phyloP scores from a whole-genome alignment of 53 echinoderm and acorn worm genomes.

The Zoroaster sp. region DNA sequence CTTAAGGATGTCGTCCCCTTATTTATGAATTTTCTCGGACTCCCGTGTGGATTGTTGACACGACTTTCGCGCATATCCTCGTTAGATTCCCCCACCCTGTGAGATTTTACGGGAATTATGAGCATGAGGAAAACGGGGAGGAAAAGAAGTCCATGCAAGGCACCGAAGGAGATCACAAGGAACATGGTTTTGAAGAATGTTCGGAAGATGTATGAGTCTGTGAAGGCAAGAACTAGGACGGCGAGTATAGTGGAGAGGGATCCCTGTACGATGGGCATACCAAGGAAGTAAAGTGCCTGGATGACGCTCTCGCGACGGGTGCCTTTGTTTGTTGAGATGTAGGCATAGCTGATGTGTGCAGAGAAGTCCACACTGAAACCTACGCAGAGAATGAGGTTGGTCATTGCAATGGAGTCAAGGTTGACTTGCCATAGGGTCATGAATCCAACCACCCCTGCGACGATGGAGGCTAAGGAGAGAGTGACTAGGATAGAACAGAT shows the following conservation, averaged over 20 bases:
- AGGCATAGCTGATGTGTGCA: slow-evolving; percentile 90
- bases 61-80: too few species aligned
- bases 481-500: slow-evolving; percentile 81
- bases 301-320: slow-evolving; percentile 71
- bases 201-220: slow-evolving; percentile 81
- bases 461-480: slow-evolving; percentile 75
- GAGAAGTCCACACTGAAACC: slow-evolving; percentile 97
- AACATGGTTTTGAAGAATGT: slow-evolving; percentile 95
- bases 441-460: slow-evolving; percentile 79
- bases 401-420: slow-evolving; percentile 89
- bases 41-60: too few species aligned
- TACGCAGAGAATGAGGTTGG: slow-evolving; percentile 91
- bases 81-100: too few species aligned
- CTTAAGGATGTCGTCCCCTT: too few species aligned
- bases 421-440: slow-evolving; percentile 86
- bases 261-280: slow-evolving; percentile 65
- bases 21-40: too few species aligned
- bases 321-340: slow-evolving; percentile 62
- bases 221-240: slow-evolving; percentile 66
- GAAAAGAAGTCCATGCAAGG: slow-evolving; percentile 88
- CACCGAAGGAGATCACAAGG: slow-evolving; percentile 82
- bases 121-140: slow-evolving; percentile 64
- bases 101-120: slow-evolving; percentile 31
- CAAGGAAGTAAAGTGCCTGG: slow-evolving; percentile 67
- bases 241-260: slow-evolving; percentile 82